phyloP scores from a whole-genome alignment of 1,140 invertebrate species.

The Papilio polyxenes region DNA sequence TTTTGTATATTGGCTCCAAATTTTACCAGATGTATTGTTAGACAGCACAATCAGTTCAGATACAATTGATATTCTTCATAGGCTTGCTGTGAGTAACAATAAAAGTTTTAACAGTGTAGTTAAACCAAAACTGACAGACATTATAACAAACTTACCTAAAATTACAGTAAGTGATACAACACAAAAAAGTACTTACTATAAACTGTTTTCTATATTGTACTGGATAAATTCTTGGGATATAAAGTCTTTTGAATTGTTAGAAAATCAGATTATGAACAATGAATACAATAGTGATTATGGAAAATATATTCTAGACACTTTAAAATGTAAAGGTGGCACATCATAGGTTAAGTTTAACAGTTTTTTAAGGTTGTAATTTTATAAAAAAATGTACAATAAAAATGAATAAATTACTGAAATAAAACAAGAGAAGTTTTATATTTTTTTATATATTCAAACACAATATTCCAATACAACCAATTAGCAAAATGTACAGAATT shows the following conservation, averaged over 20 bases:
- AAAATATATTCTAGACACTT: slow-evolving; percentile 69
- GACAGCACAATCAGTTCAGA: slow-evolving; percentile 62
- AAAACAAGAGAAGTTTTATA: slow-evolving; percentile 4
- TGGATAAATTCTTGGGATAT: slow-evolving; percentile 75
- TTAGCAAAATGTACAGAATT: slow-evolving; percentile 36
- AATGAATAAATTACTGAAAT: neutral
- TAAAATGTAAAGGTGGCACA: slow-evolving; percentile 60
- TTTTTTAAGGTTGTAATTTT: neutral
- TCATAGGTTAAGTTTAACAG: neutral
- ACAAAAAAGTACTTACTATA: slow-evolving; percentile 60
- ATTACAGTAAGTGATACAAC: slow-evolving; percentile 63
- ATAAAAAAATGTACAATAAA: neutral
- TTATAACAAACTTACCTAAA: slow-evolving; percentile 75
- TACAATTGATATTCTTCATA: slow-evolving; percentile 74
- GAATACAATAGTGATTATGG: slow-evolving; percentile 63
- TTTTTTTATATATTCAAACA: slow-evolving; percentile 35
- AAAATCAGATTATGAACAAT: slow-evolving; percentile 70
- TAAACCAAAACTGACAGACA: slow-evolving; percentile 63
- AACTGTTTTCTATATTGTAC: slow-evolving; percentile 73
- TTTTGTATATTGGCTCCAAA: slow-evolving; percentile 74
- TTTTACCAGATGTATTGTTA: slow-evolving; percentile 76
- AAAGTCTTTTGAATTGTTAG: slow-evolving; percentile 71
- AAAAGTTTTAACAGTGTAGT: slow-evolving; percentile 68
- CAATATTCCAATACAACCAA: slow-evolving; percentile 28
- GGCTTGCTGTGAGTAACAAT: slow-evolving; percentile 74